Conservation (phyloP, 2,113 vertebrate species). For the Syrmaticus mikado region DNA sequence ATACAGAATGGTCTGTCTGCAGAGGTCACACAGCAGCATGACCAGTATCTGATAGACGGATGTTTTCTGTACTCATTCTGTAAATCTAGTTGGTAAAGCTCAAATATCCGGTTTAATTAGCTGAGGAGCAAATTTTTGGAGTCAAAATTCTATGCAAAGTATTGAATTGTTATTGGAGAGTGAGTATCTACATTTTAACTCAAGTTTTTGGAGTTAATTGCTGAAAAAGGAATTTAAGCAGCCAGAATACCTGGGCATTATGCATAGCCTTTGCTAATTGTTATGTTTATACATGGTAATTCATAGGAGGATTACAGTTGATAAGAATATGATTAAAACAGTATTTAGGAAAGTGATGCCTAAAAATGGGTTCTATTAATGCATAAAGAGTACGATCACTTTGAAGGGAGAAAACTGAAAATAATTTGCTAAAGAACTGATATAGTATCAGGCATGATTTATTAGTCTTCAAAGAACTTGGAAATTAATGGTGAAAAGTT, state of each 20-base stretch:
- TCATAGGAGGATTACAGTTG: background rate
- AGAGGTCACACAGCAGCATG: background rate
- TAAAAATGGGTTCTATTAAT: background rate
- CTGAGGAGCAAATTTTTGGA: background rate
- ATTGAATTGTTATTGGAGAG: background rate
- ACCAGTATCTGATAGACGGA: background rate
- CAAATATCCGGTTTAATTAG: background rate
- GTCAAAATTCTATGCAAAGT: background rate
- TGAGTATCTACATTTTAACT: background rate
- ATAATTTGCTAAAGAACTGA: background rate
- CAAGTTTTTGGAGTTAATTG: background rate
- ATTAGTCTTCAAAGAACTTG: background rate
- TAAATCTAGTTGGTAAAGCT: background rate
- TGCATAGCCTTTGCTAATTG: background rate
- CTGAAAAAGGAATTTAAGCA: background rate
- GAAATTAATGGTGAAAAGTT: background rate
- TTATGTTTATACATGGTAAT: background rate
- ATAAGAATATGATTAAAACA: background rate
- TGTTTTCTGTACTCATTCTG: background rate
- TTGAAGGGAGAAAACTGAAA: background rate
- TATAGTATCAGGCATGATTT: background rate
- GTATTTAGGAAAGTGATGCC: background rate
- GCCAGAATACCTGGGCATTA: background rate
- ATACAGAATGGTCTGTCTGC: background rate
- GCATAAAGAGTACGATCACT: background rate